Conservation (phyloP, 2,797 vertebrate species). For the Halcyon chelicuti region DNA sequence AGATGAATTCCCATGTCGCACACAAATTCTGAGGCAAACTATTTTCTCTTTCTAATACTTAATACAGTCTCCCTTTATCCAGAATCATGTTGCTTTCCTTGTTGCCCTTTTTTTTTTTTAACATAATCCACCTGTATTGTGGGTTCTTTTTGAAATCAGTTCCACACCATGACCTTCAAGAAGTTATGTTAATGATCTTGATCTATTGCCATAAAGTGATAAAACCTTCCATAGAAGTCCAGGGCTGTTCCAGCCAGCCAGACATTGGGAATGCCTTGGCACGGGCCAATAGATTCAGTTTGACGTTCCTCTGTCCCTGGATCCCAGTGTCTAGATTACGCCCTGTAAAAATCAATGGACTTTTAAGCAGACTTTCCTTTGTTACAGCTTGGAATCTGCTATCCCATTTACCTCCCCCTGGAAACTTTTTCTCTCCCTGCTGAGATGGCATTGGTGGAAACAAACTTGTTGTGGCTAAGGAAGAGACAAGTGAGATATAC, state of each 20-base stretch:
- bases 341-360: not conserved
- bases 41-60: not conserved
- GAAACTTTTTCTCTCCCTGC: not conserved
- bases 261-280: not conserved
- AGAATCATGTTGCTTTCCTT: not conserved
- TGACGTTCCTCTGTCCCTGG: not conserved
- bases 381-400: not conserved
- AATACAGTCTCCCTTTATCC: not conserved
- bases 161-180: too few species aligned
- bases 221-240: not conserved
- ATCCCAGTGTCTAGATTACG: not conserved
- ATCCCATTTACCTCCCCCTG: not conserved
- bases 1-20: not conserved
- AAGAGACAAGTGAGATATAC: not conserved
- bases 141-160: too few species aligned
- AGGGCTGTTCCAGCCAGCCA: not conserved
- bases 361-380: not conserved
- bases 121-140: not conserved
- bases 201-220: not conserved
- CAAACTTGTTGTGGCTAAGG: not conserved
- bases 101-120: not conserved
- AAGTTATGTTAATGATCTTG: not conserved
- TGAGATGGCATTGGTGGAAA: not conserved
- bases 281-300: not conserved
- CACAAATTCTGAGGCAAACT: not conserved